phyloP scores from a whole-genome alignment of 2,888 invertebrate genomes.

The Ischnus inquisitorius region DNA sequence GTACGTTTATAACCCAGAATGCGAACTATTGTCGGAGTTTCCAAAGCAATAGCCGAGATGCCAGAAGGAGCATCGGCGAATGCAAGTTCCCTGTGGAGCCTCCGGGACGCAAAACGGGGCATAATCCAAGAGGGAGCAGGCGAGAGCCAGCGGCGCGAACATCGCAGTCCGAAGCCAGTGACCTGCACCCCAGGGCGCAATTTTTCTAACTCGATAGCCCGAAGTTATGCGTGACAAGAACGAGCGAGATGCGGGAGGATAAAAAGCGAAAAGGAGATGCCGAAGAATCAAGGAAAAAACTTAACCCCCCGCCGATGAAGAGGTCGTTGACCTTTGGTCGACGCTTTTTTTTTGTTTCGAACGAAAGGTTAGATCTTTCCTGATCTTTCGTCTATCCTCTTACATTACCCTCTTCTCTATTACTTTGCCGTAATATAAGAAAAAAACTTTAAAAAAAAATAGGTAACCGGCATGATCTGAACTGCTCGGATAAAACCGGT shows the following conservation, averaged over 20 bases:
- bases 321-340: conserved; percentile 32
- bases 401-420: background rate
- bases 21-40: conserved; percentile 63
- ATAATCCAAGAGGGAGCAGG: conserved; percentile 24
- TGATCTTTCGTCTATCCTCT: background rate
- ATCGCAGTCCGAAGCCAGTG: conserved; percentile 51
- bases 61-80: conserved; percentile 40
- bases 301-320: background rate
- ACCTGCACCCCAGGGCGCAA: conserved; percentile 38
- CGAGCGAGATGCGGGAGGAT: background rate
- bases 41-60: conserved; percentile 60
- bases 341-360: conserved; percentile 2
- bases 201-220: conserved; percentile 57
- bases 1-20: conserved; percentile 62
- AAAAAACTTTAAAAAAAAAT: too few relatives aligned
- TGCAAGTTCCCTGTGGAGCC: conserved; percentile 50
- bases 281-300: conserved; percentile 4
- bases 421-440: background rate
- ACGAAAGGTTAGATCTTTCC: conserved; percentile 4
- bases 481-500: too few relatives aligned
- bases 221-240: conserved; percentile 47
- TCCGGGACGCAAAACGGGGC: conserved; percentile 36
- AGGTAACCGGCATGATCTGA: too few relatives aligned
- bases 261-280: conserved; percentile 11
- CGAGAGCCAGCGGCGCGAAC: background rate